phyloP scores from a whole-genome alignment of 2,113 vertebrate species.

The Sturnus vulgaris region DNA sequence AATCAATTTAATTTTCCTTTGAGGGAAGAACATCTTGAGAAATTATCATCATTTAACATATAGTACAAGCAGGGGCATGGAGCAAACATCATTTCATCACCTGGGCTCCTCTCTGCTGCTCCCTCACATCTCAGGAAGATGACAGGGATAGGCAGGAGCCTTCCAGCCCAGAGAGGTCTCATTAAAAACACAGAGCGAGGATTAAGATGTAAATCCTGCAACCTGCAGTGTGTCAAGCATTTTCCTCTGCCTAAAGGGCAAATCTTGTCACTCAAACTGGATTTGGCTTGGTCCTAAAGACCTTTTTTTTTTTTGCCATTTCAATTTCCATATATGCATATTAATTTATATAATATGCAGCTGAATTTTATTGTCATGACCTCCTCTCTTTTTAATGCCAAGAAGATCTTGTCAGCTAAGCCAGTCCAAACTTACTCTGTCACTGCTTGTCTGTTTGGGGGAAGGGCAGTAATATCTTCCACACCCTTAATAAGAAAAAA shows the following conservation, averaged over 20 bases:
- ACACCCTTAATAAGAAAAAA: not conserved
- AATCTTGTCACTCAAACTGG: not conserved
- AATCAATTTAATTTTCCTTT: conserved; percentile 36
- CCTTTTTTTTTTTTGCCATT: not conserved
- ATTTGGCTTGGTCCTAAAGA: not conserved
- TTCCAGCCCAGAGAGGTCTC: not conserved
- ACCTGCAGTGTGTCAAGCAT: not conserved
- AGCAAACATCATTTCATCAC: not conserved
- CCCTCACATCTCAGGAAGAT: not conserved
- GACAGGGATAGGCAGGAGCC: not conserved
- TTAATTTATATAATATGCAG: not conserved
- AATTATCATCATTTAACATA: not conserved
- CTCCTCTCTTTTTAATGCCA: not conserved
- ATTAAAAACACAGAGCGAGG: not conserved
- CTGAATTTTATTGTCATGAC: not conserved
- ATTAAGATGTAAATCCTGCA: conserved; percentile 51
- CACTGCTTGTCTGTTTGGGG: not conserved
- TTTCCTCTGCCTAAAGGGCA: conserved; percentile 39
- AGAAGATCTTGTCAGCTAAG: not conserved
- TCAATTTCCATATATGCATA: not conserved
- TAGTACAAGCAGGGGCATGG: not conserved
- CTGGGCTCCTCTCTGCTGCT: not conserved
- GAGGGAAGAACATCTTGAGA: not conserved
- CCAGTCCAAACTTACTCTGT: not conserved
- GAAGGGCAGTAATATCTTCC: not conserved